These are phyloP conservation scores for Elephantulus edwardii DNA, from an alignment of 2,113 vertebrate genomes.

Conservation along the genomic window DNA sequence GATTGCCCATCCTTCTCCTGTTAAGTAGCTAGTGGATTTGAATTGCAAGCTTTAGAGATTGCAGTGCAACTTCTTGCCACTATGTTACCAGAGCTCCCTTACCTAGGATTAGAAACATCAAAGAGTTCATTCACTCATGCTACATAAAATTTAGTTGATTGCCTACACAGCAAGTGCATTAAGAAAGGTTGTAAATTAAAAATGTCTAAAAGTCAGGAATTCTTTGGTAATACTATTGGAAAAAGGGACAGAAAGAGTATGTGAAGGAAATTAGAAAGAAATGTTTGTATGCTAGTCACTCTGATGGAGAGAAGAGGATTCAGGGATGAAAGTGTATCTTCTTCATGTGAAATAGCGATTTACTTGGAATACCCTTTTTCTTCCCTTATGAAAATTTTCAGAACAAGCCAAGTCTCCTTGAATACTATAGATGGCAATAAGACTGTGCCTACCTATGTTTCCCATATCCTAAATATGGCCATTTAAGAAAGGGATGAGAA, in stretches of 20 bases:
- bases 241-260: not conserved
- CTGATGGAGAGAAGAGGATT: not conserved
- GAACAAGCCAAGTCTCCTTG: not conserved
- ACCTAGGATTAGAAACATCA: not conserved
- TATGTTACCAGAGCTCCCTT: not conserved
- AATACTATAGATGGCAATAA: not conserved
- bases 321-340: not conserved
- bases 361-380: not conserved
- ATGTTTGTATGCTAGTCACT: not conserved
- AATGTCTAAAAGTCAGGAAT: not conserved
- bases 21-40: no score
- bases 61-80: no score
- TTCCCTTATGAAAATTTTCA: not conserved
- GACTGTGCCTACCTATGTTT: not conserved
- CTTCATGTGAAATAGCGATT: not conserved
- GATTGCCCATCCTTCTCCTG: no score
- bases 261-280: not conserved
- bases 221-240: no score
- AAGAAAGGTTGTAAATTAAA: not conserved
- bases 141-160: not conserved
- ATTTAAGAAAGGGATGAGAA: not conserved
- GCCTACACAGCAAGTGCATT: not conserved
- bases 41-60: no score
- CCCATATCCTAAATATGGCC: not conserved
- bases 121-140: not conserved